Evolutionary conservation across 2,888 invertebrate genomes (phyloP).

Genomic region (Cyclophora punctaria): DNA sequence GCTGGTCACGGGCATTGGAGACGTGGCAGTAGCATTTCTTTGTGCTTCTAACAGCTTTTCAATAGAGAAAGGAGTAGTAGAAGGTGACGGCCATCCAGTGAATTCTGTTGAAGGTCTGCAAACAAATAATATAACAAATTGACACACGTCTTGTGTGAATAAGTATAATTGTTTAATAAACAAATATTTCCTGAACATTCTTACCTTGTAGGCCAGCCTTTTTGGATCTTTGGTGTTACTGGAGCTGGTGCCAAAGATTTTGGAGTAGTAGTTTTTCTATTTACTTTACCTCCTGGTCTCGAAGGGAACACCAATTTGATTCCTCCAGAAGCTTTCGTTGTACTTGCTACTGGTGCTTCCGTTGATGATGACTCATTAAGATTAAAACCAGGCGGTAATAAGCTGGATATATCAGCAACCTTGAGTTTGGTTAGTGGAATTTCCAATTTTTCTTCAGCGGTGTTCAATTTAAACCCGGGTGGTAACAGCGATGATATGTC

Average conservation of each 20-base stretch:
- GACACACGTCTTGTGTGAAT: background rate
- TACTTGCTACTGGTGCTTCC: constrained; percentile 23
- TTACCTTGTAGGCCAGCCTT: constrained; percentile 89
- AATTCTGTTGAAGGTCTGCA: constrained; percentile 89
- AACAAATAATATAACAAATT: constrained; percentile 4
- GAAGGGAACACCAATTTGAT: constrained; percentile 87
- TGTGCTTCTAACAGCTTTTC: constrained; percentile 83
- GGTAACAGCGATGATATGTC: constrained; percentile 80
- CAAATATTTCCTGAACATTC: constrained; percentile 2
- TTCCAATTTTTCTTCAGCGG: constrained; percentile 29
- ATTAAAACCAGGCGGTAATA: constrained; percentile 79
- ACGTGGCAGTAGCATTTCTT: constrained; percentile 77
- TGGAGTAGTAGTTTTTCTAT: constrained; percentile 76
- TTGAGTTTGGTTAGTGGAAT: constrained; percentile 37
- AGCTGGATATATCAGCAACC: constrained; percentile 72
- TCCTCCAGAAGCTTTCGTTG: constrained; percentile 64
- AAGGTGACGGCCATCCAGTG: constrained; percentile 92
- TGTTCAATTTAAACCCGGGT: constrained; percentile 70
- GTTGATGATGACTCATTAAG: constrained; percentile 27
- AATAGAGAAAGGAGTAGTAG: constrained; percentile 89
- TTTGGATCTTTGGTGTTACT: constrained; percentile 81
- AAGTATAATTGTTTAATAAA: background rate
- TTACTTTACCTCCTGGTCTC: constrained; percentile 79
- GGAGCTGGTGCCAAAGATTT: constrained; percentile 66
- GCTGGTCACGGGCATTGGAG: constrained; percentile 57